phyloP scores from a whole-genome alignment of 2,888 invertebrate genomes.

The Nephrotoma appendiculata region DNA sequence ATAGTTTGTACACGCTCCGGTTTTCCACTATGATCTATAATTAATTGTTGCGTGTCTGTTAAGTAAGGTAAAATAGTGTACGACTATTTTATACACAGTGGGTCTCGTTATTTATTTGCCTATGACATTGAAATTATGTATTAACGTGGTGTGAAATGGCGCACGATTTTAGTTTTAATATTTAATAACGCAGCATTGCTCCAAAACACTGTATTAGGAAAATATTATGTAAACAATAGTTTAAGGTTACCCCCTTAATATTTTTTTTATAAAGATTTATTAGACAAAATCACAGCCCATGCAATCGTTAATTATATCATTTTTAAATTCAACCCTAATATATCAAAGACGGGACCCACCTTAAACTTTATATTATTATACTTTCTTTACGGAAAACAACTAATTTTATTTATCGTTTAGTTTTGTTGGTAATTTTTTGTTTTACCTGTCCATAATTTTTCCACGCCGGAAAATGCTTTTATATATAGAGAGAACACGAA shows the following conservation, averaged over 20 bases:
- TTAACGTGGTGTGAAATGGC: background rate
- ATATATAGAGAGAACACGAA: background rate
- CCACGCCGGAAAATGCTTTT: background rate
- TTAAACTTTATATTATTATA: background rate
- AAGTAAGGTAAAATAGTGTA: background rate
- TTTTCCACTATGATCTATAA: background rate
- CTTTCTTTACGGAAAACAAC: background rate
- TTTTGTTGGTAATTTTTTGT: background rate
- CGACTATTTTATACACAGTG: too few species aligned
- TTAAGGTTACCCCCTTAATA: background rate
- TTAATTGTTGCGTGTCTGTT: background rate
- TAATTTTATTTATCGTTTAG: background rate
- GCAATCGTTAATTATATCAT: background rate
- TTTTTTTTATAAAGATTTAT: background rate
- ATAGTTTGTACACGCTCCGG: background rate
- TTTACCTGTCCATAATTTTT: background rate
- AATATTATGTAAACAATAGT: background rate
- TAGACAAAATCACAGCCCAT: background rate
- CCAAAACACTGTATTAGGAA: background rate
- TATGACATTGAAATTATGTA: background rate
- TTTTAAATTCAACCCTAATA: background rate
- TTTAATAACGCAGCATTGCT: background rate
- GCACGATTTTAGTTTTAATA: background rate
- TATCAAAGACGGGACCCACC: background rate
- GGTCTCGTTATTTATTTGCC: background rate